These are phyloP conservation scores for rabbit (Oryctolagus cuniculus) DNA, from an alignment of 2,113 vertebrate species.

Conservation along the genomic window DNA sequence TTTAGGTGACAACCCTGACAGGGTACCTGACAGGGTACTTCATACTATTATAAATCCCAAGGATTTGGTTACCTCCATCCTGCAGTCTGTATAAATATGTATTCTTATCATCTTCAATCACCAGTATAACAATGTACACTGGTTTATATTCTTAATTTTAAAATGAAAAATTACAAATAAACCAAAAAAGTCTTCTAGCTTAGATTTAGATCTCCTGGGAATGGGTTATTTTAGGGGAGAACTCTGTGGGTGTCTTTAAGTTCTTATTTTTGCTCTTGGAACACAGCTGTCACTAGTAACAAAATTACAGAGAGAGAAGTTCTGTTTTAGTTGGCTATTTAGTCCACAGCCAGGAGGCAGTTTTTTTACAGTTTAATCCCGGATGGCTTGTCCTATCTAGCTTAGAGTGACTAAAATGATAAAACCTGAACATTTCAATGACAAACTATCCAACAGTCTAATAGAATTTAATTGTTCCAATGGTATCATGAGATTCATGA, in stretches of 20 bases:
- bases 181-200: background rate
- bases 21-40: background rate
- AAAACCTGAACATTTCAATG: background rate
- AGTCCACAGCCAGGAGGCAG: background rate
- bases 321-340: background rate
- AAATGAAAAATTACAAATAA: background rate
- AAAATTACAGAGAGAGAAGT: background rate
- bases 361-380: background rate
- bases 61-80: background rate
- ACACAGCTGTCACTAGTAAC: constrained; percentile 43
- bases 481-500: constrained; percentile 10
- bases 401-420: constrained; percentile 46
- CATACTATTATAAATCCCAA: background rate
- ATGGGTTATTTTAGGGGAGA: background rate
- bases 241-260: constrained; percentile 24
- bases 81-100: background rate
- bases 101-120: constrained; percentile 55
- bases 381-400: background rate
- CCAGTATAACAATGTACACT: constrained; percentile 19
- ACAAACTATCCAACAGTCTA: constrained; percentile 8
- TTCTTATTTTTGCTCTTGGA: constrained; percentile 66
- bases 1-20: constrained; percentile 6
- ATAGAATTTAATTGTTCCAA: constrained; percentile 13
- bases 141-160: background rate
- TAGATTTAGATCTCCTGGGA: constrained; percentile 31